These are phyloP conservation scores for Holotrichia oblita DNA, from an alignment of 1,140 invertebrate species.

Conservation along the genomic window DNA sequence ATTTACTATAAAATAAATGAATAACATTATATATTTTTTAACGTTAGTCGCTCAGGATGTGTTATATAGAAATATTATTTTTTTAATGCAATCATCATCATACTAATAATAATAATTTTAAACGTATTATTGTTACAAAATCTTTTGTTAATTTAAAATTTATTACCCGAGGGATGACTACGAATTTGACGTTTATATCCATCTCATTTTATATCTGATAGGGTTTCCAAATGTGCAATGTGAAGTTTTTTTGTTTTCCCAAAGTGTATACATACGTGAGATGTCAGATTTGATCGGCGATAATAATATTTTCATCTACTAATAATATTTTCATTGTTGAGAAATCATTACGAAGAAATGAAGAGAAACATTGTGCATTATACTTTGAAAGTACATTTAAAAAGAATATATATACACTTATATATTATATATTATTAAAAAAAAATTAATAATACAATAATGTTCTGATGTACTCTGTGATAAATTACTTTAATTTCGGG, in stretches of 20 bases:
- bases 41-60: conserved; percentile 21
- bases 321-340: no score
- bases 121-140: no score
- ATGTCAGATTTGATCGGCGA: no score
- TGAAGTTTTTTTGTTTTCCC: no score
- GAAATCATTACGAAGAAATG: not conserved
- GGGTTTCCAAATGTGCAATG: no score
- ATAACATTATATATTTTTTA: conserved; percentile 14
- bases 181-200: not conserved
- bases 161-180: not conserved
- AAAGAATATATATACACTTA: no score
- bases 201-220: no score
- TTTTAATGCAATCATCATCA: not conserved
- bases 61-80: conserved; percentile 20
- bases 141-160: no score
- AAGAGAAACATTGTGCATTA: not conserved
- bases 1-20: no score
- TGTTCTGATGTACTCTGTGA: conserved; percentile 33
- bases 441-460: conserved; percentile 13
- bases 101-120: conserved; percentile 7
- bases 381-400: not conserved
- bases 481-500: conserved; percentile 17
- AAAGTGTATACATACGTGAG: no score
- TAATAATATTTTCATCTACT: no score
- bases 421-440: conserved; percentile 1